Evolutionary conservation across 2,888 invertebrate species (phyloP), one percentile per base, ranked within the genome.

Genomic region (Caenorhabditis sp.): DNA sequence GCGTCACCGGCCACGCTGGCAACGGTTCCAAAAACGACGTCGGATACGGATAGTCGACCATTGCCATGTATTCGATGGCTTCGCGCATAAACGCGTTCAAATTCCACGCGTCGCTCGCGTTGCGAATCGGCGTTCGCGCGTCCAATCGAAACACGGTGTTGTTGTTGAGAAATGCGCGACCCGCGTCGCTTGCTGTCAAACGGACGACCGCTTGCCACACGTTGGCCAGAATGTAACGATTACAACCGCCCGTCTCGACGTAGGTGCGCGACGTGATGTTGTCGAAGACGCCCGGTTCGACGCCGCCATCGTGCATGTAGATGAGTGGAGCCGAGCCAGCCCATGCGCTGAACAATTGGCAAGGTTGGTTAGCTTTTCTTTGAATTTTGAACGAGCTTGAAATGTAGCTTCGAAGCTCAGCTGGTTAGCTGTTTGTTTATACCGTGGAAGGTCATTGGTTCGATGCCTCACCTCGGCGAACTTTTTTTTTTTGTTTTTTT

Each of bases 11-110:
- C 89, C 93, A 91, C 0, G 92, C 94, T 0, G 97, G 96, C 26
- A 97, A 84, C 21, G 89, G 88, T 8, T 66, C 68, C 60, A 97
- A 89, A 88, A 97, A 97, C 84, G 92, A 91, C 0, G 93, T 92
- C 0, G 92, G 89, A 88, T 95, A 97, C 0, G 97, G 97, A 89
- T 97, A 99, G 89, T 99, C 93, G 19, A 93, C 93, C 96, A 97
- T 97, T 0, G 95, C 95, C 76, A 96, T 88, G 83, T 93, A 65
- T 50, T 79, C 79, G 50, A 79, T 69, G 14, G 76, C 76, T 58
- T 79, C 79, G 49, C 73, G 24, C 23, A 74, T 14, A 31, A 55
- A 74, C 6, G 51, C 27, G n/a, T 74, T 74, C 55, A 74, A 49
- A 55, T 68, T 69, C 66, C 59, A 63, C 0, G 27, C 74, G 31